phyloP scores from a whole-genome alignment of 2,888 invertebrate species.

The Chesias legatella region DNA sequence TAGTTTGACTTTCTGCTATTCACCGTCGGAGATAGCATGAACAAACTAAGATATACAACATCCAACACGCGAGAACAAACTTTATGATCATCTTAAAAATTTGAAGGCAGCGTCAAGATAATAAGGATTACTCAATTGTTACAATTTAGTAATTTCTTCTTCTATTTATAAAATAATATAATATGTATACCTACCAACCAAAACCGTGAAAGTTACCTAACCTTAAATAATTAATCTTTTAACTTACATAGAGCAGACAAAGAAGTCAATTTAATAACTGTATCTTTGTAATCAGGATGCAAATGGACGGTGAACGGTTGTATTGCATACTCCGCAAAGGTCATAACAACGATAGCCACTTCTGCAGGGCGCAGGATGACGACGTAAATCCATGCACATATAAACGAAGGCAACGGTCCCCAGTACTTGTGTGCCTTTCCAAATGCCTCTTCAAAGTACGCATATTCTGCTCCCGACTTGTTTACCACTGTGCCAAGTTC shows the following conservation, averaged over 20 bases:
- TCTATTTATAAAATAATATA: too few species aligned
- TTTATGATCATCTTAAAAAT: too few species aligned
- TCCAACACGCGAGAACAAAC: too few species aligned
- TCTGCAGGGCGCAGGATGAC: conserved; percentile 88
- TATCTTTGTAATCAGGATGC: conserved; percentile 60
- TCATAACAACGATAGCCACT: conserved; percentile 87
- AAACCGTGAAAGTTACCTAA: too few species aligned
- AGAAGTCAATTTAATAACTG: conserved; percentile 82
- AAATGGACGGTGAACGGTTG: conserved; percentile 80
- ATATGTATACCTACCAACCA: too few species aligned
- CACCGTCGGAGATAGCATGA: too few species aligned
- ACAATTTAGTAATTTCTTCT: too few species aligned
- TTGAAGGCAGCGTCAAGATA: too few species aligned
- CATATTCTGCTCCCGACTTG: conserved; percentile 90
- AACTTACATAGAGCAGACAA: conserved; percentile 83
- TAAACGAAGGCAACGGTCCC: conserved; percentile 87
- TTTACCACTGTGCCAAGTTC: conserved; percentile 90
- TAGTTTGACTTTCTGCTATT: too few species aligned
- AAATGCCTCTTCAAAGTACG: conserved; percentile 88
- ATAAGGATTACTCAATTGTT: too few species aligned
- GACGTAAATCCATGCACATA: conserved; percentile 89
- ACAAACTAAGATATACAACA: too few species aligned
- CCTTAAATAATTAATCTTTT: too few species aligned
- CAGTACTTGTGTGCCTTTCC: conserved; percentile 83
- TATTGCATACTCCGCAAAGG: conserved; percentile 87